Evolutionary conservation across 2,888 invertebrate genomes (phyloP), one percentile per base, ranked within the genome.

Genomic region (Euplexia lucipara): DNA sequence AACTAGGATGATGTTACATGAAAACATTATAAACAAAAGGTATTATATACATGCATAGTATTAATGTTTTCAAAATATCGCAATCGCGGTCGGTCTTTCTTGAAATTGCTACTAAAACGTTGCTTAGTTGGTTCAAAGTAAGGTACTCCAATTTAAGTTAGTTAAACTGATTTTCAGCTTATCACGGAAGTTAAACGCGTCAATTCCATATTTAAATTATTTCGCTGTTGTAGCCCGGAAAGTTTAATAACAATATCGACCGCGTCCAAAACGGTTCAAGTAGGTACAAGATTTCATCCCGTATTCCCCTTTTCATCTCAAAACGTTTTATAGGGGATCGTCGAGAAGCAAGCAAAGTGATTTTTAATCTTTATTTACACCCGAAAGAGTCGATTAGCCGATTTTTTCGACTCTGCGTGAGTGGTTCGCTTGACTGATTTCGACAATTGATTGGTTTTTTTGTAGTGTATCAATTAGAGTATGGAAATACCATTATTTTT

Each of bases 281-380:
- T n/a, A n/a, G n/a, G 44, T 57, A 60, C 60, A 76, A 57, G 57
- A 71, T 77, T 72, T 37, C 48, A 58, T 58, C 44, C 16, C 49
- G 49, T 42, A 49, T 35, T 54, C 80, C 86, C 86, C 78, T 83
- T 82, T 34, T 79, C 81, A 84, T 85, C 86, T 87, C 79, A 72
- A 83, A 87, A 82, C 80, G 80, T 83, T 81, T 86, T 85, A 79
- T 84, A 79, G 83, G 86, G 86, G 85, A 81, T 80, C 79, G 78
- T 74, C 82, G 79, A 78, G 81, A 71, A 79, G 84, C 83, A 79
- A 79, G 79, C 83, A 82, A 88, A 91, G 88, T 90, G 90, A 90
- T 90, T 90, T 90, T 90, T 87, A 89, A 91, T 89, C 90, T 88
- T 83, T 89, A 89, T 91, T 90, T 91, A 86, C 87, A 86, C 73